phyloP scores from a whole-genome alignment of 2,113 vertebrate genomes.

The Spermophilus dauricus region DNA sequence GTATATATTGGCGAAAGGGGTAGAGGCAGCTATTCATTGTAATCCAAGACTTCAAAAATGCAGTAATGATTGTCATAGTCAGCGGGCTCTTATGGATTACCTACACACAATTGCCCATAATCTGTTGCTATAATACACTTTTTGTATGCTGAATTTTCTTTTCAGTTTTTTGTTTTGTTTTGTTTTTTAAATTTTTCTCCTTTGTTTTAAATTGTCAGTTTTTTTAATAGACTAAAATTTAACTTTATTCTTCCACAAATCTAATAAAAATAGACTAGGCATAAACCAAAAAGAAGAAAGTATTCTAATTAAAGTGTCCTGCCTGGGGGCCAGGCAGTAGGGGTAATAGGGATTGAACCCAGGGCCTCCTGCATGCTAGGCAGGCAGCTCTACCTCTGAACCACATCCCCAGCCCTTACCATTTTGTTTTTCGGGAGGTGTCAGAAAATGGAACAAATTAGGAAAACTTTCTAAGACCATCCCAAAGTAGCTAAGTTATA shows the following conservation, averaged over 20 bases:
- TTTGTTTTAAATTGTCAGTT: background rate
- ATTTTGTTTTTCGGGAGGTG: constrained; percentile 52
- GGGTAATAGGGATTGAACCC: too few relatives aligned
- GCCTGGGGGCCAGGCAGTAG: too few relatives aligned
- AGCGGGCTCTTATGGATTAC: background rate
- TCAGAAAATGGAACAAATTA: constrained; percentile 50
- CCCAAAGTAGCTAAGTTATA: constrained; percentile 36
- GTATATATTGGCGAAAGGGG: too few relatives aligned
- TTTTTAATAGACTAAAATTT: constrained; percentile 2
- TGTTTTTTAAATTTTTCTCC: background rate
- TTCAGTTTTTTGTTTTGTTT: background rate
- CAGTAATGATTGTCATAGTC: background rate
- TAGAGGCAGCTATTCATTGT: background rate
- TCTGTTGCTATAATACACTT: background rate
- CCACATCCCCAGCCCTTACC: background rate
- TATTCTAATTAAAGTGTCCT: constrained; percentile 8
- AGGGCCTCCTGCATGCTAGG: too few relatives aligned
- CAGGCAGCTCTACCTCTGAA: too few relatives aligned
- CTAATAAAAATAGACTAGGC: constrained; percentile 66
- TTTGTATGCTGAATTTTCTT: background rate
- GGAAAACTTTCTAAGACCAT: constrained; percentile 25
- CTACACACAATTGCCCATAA: background rate
- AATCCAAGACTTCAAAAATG: background rate
- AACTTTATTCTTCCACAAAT: constrained; percentile 64
- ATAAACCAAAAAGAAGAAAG: constrained; percentile 50